Evolutionary conservation across 2,888 invertebrate species (phyloP).

Genomic region (Meteorus colon): DNA sequence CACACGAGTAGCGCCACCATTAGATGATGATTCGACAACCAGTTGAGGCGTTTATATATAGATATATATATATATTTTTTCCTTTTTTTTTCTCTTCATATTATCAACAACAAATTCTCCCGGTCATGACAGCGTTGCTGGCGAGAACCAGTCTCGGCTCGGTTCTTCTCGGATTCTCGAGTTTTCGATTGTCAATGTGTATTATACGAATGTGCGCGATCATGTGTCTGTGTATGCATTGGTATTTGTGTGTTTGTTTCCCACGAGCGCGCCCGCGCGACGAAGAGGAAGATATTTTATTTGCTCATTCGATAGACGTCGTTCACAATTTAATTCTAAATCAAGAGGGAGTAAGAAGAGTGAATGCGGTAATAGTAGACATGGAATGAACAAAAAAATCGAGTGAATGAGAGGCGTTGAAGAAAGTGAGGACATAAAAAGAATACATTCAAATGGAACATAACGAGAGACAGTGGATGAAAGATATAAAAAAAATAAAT

Average conservation of each 20-base stretch:
- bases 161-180: neutral
- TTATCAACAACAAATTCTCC: neutral
- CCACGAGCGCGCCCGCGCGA: neutral
- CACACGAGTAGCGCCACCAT: constrained; percentile 3
- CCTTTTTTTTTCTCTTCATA: neutral
- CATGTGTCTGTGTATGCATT: neutral
- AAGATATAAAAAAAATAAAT: too few species aligned
- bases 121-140: neutral
- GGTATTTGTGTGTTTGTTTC: neutral
- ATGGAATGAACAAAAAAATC: neutral
- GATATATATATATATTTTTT: neutral
- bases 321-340: neutral
- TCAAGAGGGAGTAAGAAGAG: neutral
- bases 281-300: constrained; percentile 5
- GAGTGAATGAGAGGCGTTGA: neutral
- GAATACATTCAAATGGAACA: constrained; percentile 15
- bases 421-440: constrained; percentile 2
- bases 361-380: neutral
- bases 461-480: neutral
- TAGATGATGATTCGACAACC: constrained; percentile 10
- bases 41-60: constrained; percentile 1
- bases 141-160: neutral
- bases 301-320: neutral
- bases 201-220: neutral
- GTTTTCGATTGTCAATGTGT: neutral